Evolutionary conservation across 2,113 vertebrate species (phyloP), one percentile per base, ranked within the genome.

Genomic region (Pholis gunnellus): DNA sequence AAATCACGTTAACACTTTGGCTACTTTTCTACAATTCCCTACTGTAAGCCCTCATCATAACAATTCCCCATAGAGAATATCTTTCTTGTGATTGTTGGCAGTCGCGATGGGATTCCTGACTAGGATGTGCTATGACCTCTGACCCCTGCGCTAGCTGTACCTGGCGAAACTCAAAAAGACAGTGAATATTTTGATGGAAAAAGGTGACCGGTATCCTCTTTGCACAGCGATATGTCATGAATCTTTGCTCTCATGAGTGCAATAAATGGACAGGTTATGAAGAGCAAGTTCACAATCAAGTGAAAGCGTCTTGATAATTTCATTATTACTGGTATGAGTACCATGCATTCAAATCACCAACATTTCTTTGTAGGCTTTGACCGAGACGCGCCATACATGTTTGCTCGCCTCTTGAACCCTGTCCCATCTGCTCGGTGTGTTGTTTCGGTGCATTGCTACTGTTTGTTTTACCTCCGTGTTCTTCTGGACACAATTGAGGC

Each of bases 41-140:
- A 60, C 15, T 54, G n/a, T 79, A 50, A 83, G 50, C 65, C 6
- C 6, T 61, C 38, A 70, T 87, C 36, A 85, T 59, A 72, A 72
- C 59, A 72, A 88, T 82, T 81, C 73, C 76, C 83, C 22, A 17
- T 2, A 48, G 59, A 83, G 38, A 76, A 83, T 67, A 38, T 15
- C 38, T 68, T 77, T 84, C 61, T 81, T 91, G 88, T 92, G 78
- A 84, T 84, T 89, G 75, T 89, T 89, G 88, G 87, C 88, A 63
- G 66, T 67, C n/a, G 22, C 20, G 17, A 68, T 72, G 54, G 57
- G 64, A 90, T 90, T 88, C 84, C 82, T 82, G 78, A 82, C 74
- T 13, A 34, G 66, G 73, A 79, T 85, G 89, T 77, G 72, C 70
- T 67, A 0, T 65, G 86, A 92, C 77, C 88, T 82, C 3, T 79